Conservation (phyloP, 2,888 invertebrate genomes). For the Chrysina gloriosa region DNA sequence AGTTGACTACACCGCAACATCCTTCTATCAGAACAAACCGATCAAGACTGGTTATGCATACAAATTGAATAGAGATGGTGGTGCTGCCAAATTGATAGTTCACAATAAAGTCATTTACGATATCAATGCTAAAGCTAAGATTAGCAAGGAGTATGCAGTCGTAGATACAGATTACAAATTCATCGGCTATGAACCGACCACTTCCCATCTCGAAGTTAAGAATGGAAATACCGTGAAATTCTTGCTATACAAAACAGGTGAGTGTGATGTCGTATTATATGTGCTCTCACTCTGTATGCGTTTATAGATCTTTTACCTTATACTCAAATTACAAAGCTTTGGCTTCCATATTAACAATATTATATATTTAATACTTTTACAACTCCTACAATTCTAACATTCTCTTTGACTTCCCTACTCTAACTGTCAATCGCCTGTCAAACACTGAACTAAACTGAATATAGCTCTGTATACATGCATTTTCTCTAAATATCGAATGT, state of each 20-base stretch:
- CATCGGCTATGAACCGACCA: slow-evolving; percentile 67
- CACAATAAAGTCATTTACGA: slow-evolving; percentile 68
- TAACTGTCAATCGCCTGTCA: too few species aligned
- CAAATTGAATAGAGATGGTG: slow-evolving; percentile 44
- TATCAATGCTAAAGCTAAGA: slow-evolving; percentile 65
- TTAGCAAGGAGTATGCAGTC: slow-evolving; percentile 68
- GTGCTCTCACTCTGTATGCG: too few species aligned
- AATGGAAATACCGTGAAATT: slow-evolving; percentile 71
- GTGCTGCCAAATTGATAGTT: neutral
- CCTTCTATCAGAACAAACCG: neutral
- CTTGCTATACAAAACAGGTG: slow-evolving; percentile 49
- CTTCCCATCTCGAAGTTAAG: slow-evolving; percentile 67
- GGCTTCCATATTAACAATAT: neutral
- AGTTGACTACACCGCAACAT: neutral
- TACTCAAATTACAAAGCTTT: neutral
- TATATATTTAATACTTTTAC: too few species aligned
- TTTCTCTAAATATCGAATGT: too few species aligned
- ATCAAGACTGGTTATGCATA: neutral
- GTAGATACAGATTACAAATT: slow-evolving; percentile 67
- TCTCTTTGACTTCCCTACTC: too few species aligned
- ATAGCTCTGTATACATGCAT: too few species aligned
- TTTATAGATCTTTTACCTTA: neutral
- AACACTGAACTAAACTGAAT: too few species aligned
- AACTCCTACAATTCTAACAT: too few species aligned
- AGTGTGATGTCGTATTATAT: too few species aligned